phyloP scores from a whole-genome alignment of 2,888 invertebrate genomes.

The Heliconius erato region DNA sequence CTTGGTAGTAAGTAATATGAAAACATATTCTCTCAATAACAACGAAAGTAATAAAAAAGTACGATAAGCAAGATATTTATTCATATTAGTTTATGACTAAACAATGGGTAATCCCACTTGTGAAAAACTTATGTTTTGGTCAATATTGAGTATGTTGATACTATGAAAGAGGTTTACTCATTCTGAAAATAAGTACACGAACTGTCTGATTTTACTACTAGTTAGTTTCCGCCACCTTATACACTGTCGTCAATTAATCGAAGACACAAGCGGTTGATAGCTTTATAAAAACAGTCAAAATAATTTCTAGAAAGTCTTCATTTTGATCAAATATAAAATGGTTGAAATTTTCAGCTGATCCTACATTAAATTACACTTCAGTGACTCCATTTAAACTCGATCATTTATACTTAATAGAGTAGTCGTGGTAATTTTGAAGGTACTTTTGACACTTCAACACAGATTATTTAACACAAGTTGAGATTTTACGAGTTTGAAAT shows the following conservation, averaged over 20 bases:
- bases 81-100: too few relatives aligned
- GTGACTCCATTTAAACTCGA: slow-evolving; percentile 1
- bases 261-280: background rate
- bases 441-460: slow-evolving; percentile 6
- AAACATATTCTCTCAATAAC: too few relatives aligned
- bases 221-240: background rate
- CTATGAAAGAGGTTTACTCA: too few relatives aligned
- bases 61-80: too few relatives aligned
- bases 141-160: too few relatives aligned
- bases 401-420: background rate
- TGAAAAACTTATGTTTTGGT: too few relatives aligned
- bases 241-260: background rate
- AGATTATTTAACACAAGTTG: background rate
- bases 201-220: too few relatives aligned
- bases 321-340: background rate
- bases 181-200: background rate
- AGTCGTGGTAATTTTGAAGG: slow-evolving; percentile 6
- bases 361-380: slow-evolving; percentile 7
- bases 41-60: too few relatives aligned
- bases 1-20: too few relatives aligned
- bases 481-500: background rate
- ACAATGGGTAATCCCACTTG: too few relatives aligned
- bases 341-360: background rate
- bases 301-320: background rate
- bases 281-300: background rate